These are phyloP conservation scores for Hydra vulgaris DNA, from an alignment of 30 jellyfish, hydroid and myxozoan species.

Conservation along the genomic window DNA sequence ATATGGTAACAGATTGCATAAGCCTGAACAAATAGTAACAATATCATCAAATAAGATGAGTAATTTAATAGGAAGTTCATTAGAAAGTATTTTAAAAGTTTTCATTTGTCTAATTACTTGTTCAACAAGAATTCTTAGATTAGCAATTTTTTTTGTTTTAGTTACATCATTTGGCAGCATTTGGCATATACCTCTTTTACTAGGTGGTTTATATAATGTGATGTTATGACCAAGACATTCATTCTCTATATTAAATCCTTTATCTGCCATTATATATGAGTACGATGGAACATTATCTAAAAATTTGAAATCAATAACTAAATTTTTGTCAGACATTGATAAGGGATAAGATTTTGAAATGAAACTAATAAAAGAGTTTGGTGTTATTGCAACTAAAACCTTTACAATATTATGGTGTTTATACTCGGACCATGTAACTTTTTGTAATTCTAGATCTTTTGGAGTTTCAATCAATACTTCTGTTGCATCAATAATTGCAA, in stretches of 20 bases:
- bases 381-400: too few species aligned
- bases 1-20: neutral
- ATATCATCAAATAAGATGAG: constrained; percentile 17
- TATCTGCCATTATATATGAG: constrained; percentile 15
- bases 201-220: constrained; percentile 15
- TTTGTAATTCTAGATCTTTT: too few species aligned
- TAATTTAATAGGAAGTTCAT: constrained; percentile 16
- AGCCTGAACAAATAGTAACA: constrained; percentile 6
- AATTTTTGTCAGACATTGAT: too few species aligned
- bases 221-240: constrained; percentile 10
- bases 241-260: constrained; percentile 17
- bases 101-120: constrained; percentile 27
- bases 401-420: too few species aligned
- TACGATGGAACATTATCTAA: neutral
- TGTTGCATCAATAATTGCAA: neutral
- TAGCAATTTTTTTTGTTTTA: constrained; percentile 18
- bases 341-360: too few species aligned
- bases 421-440: too few species aligned
- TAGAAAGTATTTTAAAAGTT: constrained; percentile 10
- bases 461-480: too few species aligned
- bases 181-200: constrained; percentile 23
- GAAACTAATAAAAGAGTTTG: too few species aligned
- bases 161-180: constrained; percentile 23
- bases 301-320: neutral
- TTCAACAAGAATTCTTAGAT: constrained; percentile 19